These are phyloP conservation scores for Anomalospiza imberbis DNA, from an alignment of 2,797 vertebrate species.

Conservation along the genomic window DNA sequence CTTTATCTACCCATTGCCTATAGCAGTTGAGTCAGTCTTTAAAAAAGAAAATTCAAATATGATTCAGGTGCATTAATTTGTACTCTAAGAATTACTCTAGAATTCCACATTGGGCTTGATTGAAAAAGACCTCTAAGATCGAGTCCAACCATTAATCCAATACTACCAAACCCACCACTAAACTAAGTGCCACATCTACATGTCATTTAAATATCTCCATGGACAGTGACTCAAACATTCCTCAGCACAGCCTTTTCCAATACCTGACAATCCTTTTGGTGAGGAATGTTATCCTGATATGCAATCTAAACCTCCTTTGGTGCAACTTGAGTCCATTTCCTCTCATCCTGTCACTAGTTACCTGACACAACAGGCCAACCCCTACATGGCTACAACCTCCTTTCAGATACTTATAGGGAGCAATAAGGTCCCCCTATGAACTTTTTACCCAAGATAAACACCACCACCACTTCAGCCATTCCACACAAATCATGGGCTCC, in stretches of 20 bases:
- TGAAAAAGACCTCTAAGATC: background rate
- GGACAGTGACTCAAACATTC: background rate
- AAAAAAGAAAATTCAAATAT: background rate
- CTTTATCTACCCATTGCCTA: background rate
- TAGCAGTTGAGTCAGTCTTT: background rate
- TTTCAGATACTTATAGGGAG: background rate
- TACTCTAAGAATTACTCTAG: background rate
- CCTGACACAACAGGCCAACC: background rate
- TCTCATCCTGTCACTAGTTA: background rate
- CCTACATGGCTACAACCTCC: fast-evolving
- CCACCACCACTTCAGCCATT: background rate
- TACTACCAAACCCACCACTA: background rate
- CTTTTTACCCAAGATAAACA: background rate
- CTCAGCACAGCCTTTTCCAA: background rate
- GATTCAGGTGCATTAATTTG: background rate
- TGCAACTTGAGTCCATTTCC: background rate
- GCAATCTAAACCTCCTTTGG: background rate
- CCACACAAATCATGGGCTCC: too few relatives aligned
- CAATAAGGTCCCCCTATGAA: fast-evolving
- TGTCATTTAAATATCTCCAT: background rate
- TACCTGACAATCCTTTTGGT: background rate
- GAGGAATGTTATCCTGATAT: background rate
- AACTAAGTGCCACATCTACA: background rate
- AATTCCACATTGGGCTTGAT: background rate
- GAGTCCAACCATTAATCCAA: background rate